A percentile compares a stretch with the other conserved stretches of the same genome.
phyloP scores from a whole-genome alignment of 2,113 vertebrate species.

The Capricornis sumatraensis region DNA sequence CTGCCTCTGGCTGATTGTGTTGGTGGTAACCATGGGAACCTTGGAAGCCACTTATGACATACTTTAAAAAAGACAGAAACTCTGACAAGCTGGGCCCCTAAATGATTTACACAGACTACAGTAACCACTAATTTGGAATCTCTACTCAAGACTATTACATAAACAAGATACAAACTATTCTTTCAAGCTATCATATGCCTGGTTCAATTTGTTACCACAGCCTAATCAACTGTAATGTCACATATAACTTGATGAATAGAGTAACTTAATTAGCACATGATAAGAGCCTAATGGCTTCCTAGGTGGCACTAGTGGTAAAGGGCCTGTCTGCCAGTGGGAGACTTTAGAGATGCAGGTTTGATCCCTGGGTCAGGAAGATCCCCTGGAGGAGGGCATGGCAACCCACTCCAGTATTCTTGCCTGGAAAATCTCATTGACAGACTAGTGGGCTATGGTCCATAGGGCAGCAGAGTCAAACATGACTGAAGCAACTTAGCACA shows the following conservation, averaged over 20 bases:
- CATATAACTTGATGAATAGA: neutral
- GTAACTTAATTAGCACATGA: neutral
- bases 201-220: neutral
- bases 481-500: neutral
- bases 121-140: neutral
- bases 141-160: neutral
- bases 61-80: neutral
- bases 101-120: neutral
- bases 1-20: neutral
- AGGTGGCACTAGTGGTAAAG: neutral
- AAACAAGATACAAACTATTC: neutral
- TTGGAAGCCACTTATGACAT: neutral
- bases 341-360: neutral
- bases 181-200: neutral
- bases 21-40: neutral
- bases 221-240: neutral
- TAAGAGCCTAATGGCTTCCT: neutral
- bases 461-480: neutral
- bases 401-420: neutral
- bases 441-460: neutral
- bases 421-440: neutral
- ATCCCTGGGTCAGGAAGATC: neutral
- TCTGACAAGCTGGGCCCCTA: neutral
- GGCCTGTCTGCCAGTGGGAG: neutral
- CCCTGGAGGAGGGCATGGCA: neutral